Base-by-base conservation (phyloP, 2,797 vertebrate genomes). In the Ispidina lecontei region DNA sequence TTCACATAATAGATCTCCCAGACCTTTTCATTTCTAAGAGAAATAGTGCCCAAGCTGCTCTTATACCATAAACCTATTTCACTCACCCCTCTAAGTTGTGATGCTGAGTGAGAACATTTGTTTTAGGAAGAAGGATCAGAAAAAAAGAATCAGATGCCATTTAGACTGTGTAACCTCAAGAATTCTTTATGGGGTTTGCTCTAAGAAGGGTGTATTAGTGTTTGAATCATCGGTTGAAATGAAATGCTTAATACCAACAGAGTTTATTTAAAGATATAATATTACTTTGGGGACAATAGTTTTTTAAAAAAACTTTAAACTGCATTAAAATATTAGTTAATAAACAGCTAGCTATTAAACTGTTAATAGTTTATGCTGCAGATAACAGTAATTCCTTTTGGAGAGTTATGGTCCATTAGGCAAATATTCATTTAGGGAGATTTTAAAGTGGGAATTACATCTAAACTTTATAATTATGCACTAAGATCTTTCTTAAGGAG, bases 11-110 rank as follows among this genome's bases (percentile, higher is more conserved):
- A 89, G 73, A 76, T 93, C 90, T 96, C 47, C 60, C 78, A 83
- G 54, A 78, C 82, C 67, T 92, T 94, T 94, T 92, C 76, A 88
- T 75, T 87, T 93, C 73, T 81, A 69, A 59, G 35, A 88, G 67
- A 86, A 91, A 56, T 73, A 87, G 62, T 78, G 72, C 72, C 76
- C 76, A 63, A 47, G 39, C 91, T 80, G 65, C 58, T 81, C 5
- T 94, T 92, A 69, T 3, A 28, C n/a, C 22, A 28, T 84, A 89
- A 92, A 70, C 62, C 73, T 83, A 19, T 90, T 94, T 85, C 79
- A 83, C 29, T 92, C 62, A 81, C 73, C 65, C 79, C 68, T 92
- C 0, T 31, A 79, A 72, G 44, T 51, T 87, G 59, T 64, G 47
- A 85, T 94, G 65, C 65, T 65, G 72, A 69, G 28, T 69, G 46